These are phyloP conservation scores for Cyanistes caeruleus DNA, from an alignment of 2,113 vertebrate genomes.

Conservation along the genomic window DNA sequence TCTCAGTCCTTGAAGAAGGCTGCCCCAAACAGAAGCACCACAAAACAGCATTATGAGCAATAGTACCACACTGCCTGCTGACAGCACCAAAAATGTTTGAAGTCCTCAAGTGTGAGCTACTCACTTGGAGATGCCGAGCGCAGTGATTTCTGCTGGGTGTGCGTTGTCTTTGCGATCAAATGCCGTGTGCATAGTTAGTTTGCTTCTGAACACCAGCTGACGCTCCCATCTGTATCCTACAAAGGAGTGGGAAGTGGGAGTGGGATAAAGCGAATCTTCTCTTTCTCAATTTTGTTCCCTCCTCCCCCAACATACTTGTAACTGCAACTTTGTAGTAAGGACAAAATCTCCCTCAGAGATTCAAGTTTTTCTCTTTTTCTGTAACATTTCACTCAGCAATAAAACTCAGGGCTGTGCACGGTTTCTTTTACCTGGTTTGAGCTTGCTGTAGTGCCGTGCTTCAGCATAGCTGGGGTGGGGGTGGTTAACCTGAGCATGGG, in stretches of 20 bases:
- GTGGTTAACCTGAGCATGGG: conserved; percentile 71
- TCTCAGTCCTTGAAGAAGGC: neutral
- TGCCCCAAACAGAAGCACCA: neutral
- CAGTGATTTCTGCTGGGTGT: conserved; percentile 93
- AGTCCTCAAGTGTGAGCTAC: neutral
- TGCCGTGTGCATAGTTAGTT: conserved; percentile 98
- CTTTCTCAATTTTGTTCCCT: neutral
- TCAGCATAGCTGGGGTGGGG: conserved; percentile 68
- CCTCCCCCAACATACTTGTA: neutral
- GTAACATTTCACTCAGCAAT: neutral
- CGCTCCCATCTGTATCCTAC: conserved; percentile 96
- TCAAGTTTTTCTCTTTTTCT: neutral
- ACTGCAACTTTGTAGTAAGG: neutral
- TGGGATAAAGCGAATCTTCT: neutral
- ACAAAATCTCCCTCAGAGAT: neutral
- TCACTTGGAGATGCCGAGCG: conserved; percentile 94
- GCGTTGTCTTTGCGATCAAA: conserved; percentile 98
- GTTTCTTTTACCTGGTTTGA: conserved; percentile 77
- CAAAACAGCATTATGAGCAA: neutral
- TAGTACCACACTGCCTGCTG: rapidly evolving
- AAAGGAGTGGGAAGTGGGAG: neutral
- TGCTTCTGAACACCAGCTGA: conserved; percentile 96
- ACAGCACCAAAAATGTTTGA: rapidly evolving
- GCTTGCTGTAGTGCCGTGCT: conserved; percentile 75
- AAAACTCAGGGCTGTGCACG: neutral